These are phyloP conservation scores for Bucco capensis DNA, from an alignment of 2,113 vertebrate species.

Conservation along the genomic window DNA sequence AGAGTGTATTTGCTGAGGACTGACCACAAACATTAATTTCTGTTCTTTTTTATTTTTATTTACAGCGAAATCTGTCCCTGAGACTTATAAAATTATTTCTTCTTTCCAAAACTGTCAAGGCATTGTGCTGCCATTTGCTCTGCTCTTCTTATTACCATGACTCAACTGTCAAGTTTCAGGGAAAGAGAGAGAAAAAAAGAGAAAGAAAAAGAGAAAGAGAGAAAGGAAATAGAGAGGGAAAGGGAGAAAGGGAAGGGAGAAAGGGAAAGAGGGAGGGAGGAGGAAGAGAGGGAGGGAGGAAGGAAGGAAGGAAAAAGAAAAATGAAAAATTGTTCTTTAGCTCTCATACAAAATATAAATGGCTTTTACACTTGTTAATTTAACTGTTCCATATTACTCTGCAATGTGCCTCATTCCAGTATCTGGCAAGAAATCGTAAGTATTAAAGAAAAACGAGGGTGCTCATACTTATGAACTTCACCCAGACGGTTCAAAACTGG, in stretches of 20 bases:
- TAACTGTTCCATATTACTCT: neutral
- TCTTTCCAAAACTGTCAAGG: neutral
- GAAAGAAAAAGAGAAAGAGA: neutral
- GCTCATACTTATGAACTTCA: neutral
- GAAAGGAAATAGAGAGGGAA: neutral
- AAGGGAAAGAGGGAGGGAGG: too few relatives aligned
- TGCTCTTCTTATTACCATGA: neutral
- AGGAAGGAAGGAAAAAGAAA: neutral
- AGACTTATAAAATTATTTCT: neutral
- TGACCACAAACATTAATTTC: constrained; percentile 33
- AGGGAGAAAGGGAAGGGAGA: neutral
- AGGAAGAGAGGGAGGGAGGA: neutral
- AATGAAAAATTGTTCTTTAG: neutral
- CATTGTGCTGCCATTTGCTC: neutral
- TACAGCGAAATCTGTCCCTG: neutral
- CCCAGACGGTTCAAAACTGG: neutral
- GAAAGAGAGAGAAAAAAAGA: too few relatives aligned
- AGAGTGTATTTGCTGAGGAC: constrained; percentile 18
- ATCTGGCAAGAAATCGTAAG: neutral
- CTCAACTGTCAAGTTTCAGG: neutral
- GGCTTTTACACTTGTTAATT: neutral
- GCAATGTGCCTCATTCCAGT: neutral
- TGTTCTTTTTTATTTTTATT: constrained; percentile 47
- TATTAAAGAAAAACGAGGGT: neutral
- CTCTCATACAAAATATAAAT: neutral